phyloP scores from a whole-genome alignment of 2,888 invertebrate species.

The Anorthoa munda region DNA sequence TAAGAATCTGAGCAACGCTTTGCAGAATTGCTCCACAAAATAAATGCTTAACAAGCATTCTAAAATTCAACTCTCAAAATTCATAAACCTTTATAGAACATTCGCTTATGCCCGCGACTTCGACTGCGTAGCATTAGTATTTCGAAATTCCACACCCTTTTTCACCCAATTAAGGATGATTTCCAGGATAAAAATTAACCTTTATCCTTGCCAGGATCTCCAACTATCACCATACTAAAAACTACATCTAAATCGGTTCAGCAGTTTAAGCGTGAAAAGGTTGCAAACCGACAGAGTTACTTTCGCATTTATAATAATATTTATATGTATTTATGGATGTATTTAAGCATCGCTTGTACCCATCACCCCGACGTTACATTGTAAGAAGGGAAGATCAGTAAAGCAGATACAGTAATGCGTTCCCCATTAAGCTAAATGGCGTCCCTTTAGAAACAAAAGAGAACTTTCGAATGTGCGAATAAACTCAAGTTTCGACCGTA shows the following conservation, averaged over 20 bases:
- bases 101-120: too few species aligned
- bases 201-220: too few species aligned
- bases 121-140: too few species aligned
- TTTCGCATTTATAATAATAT: too few species aligned
- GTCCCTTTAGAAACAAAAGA: slow-evolving; percentile 61
- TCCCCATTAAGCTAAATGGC: slow-evolving; percentile 60
- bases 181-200: too few species aligned
- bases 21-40: slow-evolving; percentile 14
- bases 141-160: too few species aligned
- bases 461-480: slow-evolving; percentile 62
- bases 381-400: slow-evolving; percentile 44
- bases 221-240: too few species aligned
- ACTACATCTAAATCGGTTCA: too few species aligned
- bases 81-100: slow-evolving; percentile 30
- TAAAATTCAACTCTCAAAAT: slow-evolving; percentile 26
- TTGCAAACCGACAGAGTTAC: too few species aligned
- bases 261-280: too few species aligned
- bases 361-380: slow-evolving; percentile 27
- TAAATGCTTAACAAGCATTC: slow-evolving; percentile 20
- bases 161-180: too few species aligned
- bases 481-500: slow-evolving; percentile 52
- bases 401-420: slow-evolving; percentile 61
- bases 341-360: slow-evolving; percentile 15
- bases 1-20: slow-evolving; percentile 16
- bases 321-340: neutral